phyloP scores from a whole-genome alignment of 2,888 invertebrate genomes.

The Patella depressa region DNA sequence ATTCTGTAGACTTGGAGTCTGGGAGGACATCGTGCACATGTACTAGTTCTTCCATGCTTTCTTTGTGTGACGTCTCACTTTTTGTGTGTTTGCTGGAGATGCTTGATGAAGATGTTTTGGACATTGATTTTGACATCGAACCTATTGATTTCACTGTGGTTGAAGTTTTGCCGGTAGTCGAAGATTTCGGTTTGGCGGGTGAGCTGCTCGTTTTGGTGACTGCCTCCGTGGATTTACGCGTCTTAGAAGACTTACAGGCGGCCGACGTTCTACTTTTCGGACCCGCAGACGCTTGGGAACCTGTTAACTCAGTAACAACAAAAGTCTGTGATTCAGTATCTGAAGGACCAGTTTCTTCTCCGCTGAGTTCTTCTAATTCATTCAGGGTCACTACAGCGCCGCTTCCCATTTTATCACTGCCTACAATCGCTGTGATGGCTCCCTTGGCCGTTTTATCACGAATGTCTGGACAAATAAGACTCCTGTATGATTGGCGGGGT shows the following conservation, averaged over 20 bases:
- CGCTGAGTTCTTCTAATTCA: not conserved
- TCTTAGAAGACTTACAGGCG: too few species aligned
- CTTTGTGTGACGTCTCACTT: too few species aligned
- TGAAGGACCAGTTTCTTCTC: not conserved
- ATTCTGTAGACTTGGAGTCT: not conserved
- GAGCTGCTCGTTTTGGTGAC: not conserved
- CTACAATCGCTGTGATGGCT: not conserved
- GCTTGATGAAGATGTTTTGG: too few species aligned
- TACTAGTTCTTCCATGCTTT: too few species aligned
- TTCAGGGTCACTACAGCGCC: not conserved
- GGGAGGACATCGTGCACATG: not conserved
- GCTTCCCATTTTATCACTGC: not conserved
- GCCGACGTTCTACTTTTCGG: too few species aligned
- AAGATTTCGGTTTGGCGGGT: too few species aligned
- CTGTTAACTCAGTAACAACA: too few species aligned
- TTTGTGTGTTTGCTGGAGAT: too few species aligned
- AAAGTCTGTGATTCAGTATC: not conserved
- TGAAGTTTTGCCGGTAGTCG: too few species aligned
- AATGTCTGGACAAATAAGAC: not conserved
- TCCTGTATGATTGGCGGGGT: not conserved
- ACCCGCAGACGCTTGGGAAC: too few species aligned
- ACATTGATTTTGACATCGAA: too few species aligned
- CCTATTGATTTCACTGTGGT: too few species aligned
- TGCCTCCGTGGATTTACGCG: not conserved
- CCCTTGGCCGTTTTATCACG: not conserved